Evolutionary conservation across 2,113 vertebrate genomes (phyloP), one percentile per base, ranked within the genome.

Genomic region (Erinaceus europaeus): DNA sequence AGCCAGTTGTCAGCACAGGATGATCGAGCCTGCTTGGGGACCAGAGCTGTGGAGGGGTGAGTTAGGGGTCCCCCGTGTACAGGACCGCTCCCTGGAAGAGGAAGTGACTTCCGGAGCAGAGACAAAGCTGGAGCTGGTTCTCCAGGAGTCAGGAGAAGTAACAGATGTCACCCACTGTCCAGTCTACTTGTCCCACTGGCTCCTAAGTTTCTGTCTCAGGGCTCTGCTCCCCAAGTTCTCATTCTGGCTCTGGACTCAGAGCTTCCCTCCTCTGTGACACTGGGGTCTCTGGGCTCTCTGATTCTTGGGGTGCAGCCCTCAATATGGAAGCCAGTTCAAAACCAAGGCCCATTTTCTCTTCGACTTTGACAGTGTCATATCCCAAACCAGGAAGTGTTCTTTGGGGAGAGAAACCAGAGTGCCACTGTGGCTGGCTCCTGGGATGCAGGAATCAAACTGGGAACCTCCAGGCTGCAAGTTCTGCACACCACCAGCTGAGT

Each of bases 171-270:
- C n/a, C n/a, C n/a, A n/a, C n/a, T n/a, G n/a, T n/a, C n/a, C n/a
- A n/a, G 7, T 10, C 32, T 12, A 3, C 5, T 4, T 5, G 9
- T 25, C 34, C 67, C 2, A 0, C 8, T 4, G 5, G 40, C 27
- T 21, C n/a, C 59, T 3, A 10, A 27, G n/a, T n/a, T n/a, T n/a
- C n/a, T n/a, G n/a, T n/a, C n/a, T n/a, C n/a, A n/a, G n/a, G n/a
- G n/a, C n/a, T n/a, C n/a, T n/a, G n/a, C n/a, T n/a, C n/a, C n/a
- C n/a, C n/a, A n/a, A 27, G 21, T 48, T 50, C 38, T 25, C 2
- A 15, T 57, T 76, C 34, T 61, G 46, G 44, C 13, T 72, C 27
- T 72, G 55, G 25, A 25, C n/a, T 5, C 77, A 34, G 65, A 14
- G 23, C 10, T 1, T 20, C 36, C 29, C 38, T 67, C 68, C 50